These are phyloP conservation scores for Cacoxenus indagator DNA, from an alignment of 2,888 invertebrate species.

Conservation along the genomic window DNA sequence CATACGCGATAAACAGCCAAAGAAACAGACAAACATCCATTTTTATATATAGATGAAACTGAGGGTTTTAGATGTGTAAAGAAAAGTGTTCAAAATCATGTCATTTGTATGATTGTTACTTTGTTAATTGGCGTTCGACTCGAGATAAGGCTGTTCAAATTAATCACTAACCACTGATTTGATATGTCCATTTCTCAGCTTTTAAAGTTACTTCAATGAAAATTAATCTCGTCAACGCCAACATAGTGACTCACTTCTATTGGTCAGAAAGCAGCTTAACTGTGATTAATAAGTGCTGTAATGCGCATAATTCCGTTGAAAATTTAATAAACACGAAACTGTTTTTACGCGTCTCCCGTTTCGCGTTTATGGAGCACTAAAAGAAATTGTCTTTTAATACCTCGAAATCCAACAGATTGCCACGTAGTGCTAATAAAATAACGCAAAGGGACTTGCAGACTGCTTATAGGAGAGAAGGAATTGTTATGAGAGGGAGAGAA, in stretches of 20 bases:
- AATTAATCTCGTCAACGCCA: neutral
- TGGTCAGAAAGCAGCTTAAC: neutral
- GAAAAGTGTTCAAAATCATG: too few relatives aligned
- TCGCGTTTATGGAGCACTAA: conserved; percentile 1
- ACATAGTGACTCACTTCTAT: conserved; percentile 1
- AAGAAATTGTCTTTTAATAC: conserved; percentile 63
- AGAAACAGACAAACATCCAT: too few relatives aligned
- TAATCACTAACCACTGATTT: too few relatives aligned
- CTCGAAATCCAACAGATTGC: conserved; percentile 63
- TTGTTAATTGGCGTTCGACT: too few relatives aligned
- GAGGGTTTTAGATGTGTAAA: too few relatives aligned
- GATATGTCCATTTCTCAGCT: too few relatives aligned
- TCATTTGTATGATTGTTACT: too few relatives aligned
- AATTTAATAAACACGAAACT: conserved; percentile 21
- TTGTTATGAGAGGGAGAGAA: neutral
- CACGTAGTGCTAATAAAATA: conserved; percentile 64
- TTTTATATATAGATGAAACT: too few relatives aligned
- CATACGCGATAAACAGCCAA: too few relatives aligned
- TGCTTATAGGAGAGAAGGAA: too few relatives aligned
- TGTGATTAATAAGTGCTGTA: conserved; percentile 13
- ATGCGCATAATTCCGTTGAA: conserved; percentile 9
- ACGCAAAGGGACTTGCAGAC: conserved; percentile 48
- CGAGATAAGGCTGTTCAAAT: too few relatives aligned
- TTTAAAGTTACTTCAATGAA: neutral
- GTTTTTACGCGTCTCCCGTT: neutral